These are phyloP conservation scores for Caerostris extrusa DNA, from an alignment of 1,140 invertebrate genomes.

Conservation along the genomic window DNA sequence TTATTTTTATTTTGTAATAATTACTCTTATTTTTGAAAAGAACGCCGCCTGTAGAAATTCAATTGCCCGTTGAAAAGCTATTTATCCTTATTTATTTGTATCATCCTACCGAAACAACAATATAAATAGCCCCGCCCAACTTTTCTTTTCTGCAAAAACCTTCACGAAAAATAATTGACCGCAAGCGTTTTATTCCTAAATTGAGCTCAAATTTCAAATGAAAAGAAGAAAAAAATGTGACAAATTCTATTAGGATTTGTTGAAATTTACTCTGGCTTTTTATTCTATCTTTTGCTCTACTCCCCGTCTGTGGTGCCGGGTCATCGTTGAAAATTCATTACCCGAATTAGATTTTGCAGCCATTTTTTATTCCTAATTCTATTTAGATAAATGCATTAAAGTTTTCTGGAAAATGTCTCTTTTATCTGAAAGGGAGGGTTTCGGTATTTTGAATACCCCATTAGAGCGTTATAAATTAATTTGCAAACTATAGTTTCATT, in stretches of 20 bases:
- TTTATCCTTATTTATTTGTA: not conserved
- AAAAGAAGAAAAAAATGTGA: not conserved
- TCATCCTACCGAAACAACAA: not conserved
- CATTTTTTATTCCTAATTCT: slow-evolving; percentile 73
- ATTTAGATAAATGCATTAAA: slow-evolving; percentile 71
- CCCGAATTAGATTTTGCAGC: slow-evolving; percentile 68
- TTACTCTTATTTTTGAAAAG: not conserved
- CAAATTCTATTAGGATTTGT: slow-evolving; percentile 34
- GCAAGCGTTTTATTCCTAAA: slow-evolving; percentile 10
- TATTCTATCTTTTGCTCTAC: not conserved
- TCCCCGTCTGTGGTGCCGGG: not conserved
- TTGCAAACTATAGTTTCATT: slow-evolving; percentile 24
- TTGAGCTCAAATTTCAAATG: slow-evolving; percentile 11
- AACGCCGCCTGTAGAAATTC: not conserved
- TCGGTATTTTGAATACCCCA: not conserved
- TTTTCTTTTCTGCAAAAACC: not conserved
- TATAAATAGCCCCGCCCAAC: not conserved
- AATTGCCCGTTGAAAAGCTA: not conserved
- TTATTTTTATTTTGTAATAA: too few species aligned
- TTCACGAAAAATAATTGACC: not conserved
- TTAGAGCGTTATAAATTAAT: slow-evolving; percentile 17
- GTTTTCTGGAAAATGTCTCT: slow-evolving; percentile 71
- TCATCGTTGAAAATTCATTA: slow-evolving; percentile 68
- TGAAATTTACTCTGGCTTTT: not conserved
- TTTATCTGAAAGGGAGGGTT: slow-evolving; percentile 55